Conservation (phyloP, 2,113 vertebrate species). For the Arothron firmamentum region DNA sequence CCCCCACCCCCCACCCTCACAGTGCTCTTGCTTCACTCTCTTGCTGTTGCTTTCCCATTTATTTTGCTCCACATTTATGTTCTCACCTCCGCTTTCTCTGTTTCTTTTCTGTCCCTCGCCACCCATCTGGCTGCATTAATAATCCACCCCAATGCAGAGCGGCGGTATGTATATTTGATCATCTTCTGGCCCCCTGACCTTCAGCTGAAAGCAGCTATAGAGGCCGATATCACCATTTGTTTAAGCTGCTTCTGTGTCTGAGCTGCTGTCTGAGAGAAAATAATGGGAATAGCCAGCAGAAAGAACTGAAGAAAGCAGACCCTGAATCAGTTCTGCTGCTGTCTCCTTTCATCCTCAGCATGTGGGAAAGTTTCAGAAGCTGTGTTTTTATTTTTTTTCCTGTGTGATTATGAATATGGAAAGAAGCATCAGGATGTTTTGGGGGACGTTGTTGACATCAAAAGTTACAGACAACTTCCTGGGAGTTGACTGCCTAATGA, state of each 20-base stretch:
- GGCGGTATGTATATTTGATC: conserved; percentile 52
- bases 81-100: conserved; percentile 11
- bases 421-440: conserved; percentile 40
- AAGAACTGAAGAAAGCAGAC: conserved; percentile 30
- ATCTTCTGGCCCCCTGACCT: conserved; percentile 23
- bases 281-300: conserved; percentile 12
- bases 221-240: background rate
- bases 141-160: conserved; percentile 46
- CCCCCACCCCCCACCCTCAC: too few species aligned
- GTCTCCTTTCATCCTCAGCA: conserved; percentile 38
- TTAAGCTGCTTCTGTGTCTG: background rate
- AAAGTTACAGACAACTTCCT: conserved; percentile 40
- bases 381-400: conserved; percentile 7
- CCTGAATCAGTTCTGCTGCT: conserved; percentile 18
- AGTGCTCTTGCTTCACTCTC: background rate
- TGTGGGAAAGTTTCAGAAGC: conserved; percentile 42
- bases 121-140: conserved; percentile 32
- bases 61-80: conserved; percentile 1
- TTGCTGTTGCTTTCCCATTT: conserved; percentile 18
- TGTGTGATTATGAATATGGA: conserved; percentile 55
- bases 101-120: conserved; percentile 10
- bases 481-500: conserved; percentile 47
- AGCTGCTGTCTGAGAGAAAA: conserved; percentile 20
- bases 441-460: conserved; percentile 48
- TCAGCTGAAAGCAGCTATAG: conserved; percentile 14